A percentile compares a stretch with the other conserved stretches of the same genome.
These are phyloP conservation scores for Falcunculus frontatus DNA, from an alignment of 2,113 vertebrate species.

Conservation along the genomic window DNA sequence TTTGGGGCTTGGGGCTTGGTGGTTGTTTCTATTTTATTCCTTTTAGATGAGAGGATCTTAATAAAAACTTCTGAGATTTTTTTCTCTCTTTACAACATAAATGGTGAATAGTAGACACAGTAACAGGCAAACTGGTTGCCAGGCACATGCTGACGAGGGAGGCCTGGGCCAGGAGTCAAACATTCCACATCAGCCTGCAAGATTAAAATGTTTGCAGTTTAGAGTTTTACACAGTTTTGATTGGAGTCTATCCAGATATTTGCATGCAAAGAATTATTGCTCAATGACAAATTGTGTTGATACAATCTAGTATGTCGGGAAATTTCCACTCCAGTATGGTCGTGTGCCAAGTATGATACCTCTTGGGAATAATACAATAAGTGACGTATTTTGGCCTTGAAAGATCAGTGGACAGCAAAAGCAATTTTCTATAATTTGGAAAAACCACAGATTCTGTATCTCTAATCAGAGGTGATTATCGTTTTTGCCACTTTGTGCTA, in stretches of 20 bases:
- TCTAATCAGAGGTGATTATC: fast-evolving
- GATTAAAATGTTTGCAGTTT: neutral
- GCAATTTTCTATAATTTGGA: neutral
- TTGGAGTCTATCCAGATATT: constrained; percentile 29
- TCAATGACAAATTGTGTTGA: constrained; percentile 34
- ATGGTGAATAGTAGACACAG: neutral
- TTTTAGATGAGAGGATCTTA: neutral
- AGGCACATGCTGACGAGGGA: neutral
- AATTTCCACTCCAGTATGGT: neutral
- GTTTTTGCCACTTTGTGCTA: neutral
- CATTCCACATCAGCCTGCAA: constrained; percentile 13
- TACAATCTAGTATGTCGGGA: neutral
- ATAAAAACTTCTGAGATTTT: neutral
- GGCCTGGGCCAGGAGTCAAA: neutral
- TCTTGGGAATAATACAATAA: neutral
- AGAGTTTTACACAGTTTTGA: neutral
- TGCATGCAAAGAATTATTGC: constrained; percentile 45
- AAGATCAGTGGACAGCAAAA: neutral
- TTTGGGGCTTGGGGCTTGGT: neutral
- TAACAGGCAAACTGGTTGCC: neutral
- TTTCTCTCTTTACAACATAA: neutral
- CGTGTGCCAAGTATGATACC: neutral
- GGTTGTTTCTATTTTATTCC: neutral
- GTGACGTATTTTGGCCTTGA: neutral
- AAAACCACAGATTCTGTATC: neutral